A percentile compares a stretch with the other conserved stretches of the same genome.
phyloP scores from a whole-genome alignment of 1,140 invertebrate species.

The Mactra quadrangularis region DNA sequence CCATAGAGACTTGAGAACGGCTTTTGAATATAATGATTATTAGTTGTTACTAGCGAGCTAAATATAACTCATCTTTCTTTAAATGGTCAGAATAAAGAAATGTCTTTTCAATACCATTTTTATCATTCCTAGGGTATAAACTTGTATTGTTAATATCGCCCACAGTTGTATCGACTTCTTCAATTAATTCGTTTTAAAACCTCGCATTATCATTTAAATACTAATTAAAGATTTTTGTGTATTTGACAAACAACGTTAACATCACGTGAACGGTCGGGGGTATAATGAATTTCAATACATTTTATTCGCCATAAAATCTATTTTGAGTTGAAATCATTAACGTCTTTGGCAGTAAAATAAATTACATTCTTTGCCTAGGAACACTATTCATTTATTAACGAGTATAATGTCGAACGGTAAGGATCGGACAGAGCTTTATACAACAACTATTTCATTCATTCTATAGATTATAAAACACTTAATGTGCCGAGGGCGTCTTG shows the following conservation, averaged over 20 bases:
- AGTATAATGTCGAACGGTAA: too few species aligned
- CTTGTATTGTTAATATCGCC: constrained; percentile 10
- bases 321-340: constrained; percentile 24
- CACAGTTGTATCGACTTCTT: not conserved
- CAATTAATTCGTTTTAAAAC: constrained; percentile 10
- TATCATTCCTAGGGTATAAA: too few species aligned
- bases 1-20: too few species aligned
- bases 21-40: too few species aligned
- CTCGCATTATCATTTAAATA: not conserved
- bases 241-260: constrained; percentile 20
- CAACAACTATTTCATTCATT: constrained; percentile 19
- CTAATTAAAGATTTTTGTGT: constrained; percentile 19
- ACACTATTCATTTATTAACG: constrained; percentile 1
- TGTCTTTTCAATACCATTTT: too few species aligned
- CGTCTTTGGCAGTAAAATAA: not conserved
- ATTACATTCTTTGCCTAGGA: constrained; percentile 25
- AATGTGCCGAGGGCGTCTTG: not conserved
- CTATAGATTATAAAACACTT: constrained; percentile 17
- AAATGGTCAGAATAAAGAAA: too few species aligned
- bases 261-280: not conserved
- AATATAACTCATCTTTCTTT: too few species aligned
- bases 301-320: constrained; percentile 28
- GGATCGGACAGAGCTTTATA: not conserved
- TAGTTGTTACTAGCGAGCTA: too few species aligned
- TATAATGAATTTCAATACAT: constrained; percentile 24